These are phyloP conservation scores for Drosophila chauvacae DNA, from an alignment of 1,140 invertebrate genomes.

Conservation along the genomic window DNA sequence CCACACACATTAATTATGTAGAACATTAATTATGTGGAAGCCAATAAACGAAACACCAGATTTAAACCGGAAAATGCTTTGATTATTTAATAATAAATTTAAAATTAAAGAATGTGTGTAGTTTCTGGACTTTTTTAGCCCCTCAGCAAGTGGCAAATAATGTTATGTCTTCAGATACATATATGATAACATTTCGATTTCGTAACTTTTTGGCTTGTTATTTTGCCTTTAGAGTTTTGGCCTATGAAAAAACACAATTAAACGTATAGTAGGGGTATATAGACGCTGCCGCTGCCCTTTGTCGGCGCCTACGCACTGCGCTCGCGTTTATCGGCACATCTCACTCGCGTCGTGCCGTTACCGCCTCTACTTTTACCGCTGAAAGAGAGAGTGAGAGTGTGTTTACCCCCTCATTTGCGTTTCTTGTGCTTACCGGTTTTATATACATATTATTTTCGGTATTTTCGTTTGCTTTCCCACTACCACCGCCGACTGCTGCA, in stretches of 20 bases:
- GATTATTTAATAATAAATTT: too few species aligned
- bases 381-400: slow-evolving; percentile 78
- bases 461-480: slow-evolving; percentile 43
- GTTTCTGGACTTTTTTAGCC: background rate
- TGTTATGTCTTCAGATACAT: background rate
- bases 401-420: slow-evolving; percentile 77
- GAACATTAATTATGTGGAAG: background rate
- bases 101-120: background rate
- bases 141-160: background rate
- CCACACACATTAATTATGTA: background rate
- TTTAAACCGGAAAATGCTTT: background rate
- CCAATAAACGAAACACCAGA: background rate
- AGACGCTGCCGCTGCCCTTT: slow-evolving; percentile 17
- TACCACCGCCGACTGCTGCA: slow-evolving; percentile 8
- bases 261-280: background rate
- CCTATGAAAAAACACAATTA: slow-evolving; percentile 13
- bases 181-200: slow-evolving; percentile 1
- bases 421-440: slow-evolving; percentile 74
- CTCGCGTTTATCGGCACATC: slow-evolving; percentile 44
- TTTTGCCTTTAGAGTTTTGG: slow-evolving; percentile 2
- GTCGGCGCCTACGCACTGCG: slow-evolving; percentile 54
- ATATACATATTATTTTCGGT: slow-evolving; percentile 34
- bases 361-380: slow-evolving; percentile 68
- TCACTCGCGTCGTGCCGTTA: slow-evolving; percentile 30
- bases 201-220: background rate